Evolutionary conservation across 2,113 vertebrate species (phyloP).

Genomic region (Corythornis cristatus): DNA sequence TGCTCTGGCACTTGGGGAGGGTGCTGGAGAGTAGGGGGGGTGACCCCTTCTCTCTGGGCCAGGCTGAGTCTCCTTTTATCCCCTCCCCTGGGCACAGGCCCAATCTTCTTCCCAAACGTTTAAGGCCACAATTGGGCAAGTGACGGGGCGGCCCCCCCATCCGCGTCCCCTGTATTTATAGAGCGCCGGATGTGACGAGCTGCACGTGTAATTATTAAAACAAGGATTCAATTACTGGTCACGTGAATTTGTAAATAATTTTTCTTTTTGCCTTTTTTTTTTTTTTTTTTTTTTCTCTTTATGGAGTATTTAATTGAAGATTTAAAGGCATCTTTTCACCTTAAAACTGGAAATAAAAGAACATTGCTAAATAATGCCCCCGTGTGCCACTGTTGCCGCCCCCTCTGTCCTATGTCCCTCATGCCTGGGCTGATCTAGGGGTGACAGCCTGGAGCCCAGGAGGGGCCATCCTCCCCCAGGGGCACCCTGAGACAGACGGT

Average conservation of each 20-base stretch:
- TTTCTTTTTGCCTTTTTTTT: constrained; percentile 30
- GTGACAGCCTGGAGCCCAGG: neutral
- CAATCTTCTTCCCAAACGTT: constrained; percentile 1
- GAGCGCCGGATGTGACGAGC: constrained; percentile 80
- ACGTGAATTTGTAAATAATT: constrained; percentile 89
- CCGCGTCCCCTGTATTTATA: constrained; percentile 86
- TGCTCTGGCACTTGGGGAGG: constrained; percentile 14
- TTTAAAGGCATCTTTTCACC: constrained; percentile 89
- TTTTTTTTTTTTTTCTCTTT: constrained; percentile 81
- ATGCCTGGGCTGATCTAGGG: neutral
- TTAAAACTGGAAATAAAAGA: constrained; percentile 87
- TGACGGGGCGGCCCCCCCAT: constrained; percentile 51
- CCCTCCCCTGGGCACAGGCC: neutral
- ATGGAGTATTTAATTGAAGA: constrained; percentile 93
- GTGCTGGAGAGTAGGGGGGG: neutral
- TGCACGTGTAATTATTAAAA: constrained; percentile 85
- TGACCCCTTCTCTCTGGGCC: constrained; percentile 17
- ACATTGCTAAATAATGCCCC: constrained; percentile 73
- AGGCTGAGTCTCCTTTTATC: neutral
- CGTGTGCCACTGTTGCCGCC: constrained; percentile 59
- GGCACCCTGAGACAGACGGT: neutral
- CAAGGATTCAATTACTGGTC: constrained; percentile 83
- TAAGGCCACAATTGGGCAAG: constrained; percentile 60
- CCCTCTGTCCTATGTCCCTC: neutral
- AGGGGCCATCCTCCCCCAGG: neutral